These are phyloP conservation scores for Columba livia DNA, from an alignment of 2,113 vertebrate species.

Conservation along the genomic window DNA sequence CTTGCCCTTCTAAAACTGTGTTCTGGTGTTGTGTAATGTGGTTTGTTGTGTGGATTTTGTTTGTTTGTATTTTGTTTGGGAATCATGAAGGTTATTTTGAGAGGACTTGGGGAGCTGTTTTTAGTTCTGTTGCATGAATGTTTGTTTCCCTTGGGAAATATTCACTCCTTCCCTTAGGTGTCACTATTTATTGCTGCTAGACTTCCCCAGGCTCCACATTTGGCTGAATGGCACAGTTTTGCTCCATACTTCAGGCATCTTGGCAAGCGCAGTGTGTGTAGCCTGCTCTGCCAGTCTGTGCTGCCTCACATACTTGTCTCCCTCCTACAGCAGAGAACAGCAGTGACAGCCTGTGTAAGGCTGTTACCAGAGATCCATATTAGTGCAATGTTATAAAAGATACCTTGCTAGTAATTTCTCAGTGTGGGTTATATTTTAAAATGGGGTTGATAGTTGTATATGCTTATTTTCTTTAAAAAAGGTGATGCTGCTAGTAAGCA, in stretches of 20 bases:
- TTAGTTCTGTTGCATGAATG: not conserved
- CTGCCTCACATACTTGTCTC: slow-evolving; percentile 57
- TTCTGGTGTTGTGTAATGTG: no score
- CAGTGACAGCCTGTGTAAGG: slow-evolving; percentile 51
- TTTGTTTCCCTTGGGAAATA: not conserved
- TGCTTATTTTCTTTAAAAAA: not conserved
- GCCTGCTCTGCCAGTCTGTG: slow-evolving; percentile 56
- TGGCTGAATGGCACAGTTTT: slow-evolving; percentile 24
- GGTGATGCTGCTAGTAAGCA: not conserved
- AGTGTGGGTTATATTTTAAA: slow-evolving; percentile 17
- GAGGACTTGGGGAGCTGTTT: not conserved
- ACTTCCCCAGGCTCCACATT: not conserved
- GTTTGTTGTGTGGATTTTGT: not conserved
- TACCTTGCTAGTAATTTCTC: slow-evolving; percentile 42
- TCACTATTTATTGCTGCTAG: slow-evolving; percentile 38
- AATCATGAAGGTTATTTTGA: not conserved
- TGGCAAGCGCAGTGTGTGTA: slow-evolving; percentile 41
- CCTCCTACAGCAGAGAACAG: slow-evolving; percentile 51
- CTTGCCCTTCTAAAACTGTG: not conserved
- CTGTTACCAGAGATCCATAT: slow-evolving; percentile 48
- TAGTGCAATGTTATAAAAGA: slow-evolving; percentile 20
- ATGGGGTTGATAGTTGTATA: slow-evolving; percentile 1
- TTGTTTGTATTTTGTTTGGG: not conserved
- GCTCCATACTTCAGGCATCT: slow-evolving; percentile 24
- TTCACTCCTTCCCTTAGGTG: slow-evolving; percentile 48